phyloP scores from a whole-genome alignment of 2,797 vertebrate species.

The Trachops cirrhosus region DNA sequence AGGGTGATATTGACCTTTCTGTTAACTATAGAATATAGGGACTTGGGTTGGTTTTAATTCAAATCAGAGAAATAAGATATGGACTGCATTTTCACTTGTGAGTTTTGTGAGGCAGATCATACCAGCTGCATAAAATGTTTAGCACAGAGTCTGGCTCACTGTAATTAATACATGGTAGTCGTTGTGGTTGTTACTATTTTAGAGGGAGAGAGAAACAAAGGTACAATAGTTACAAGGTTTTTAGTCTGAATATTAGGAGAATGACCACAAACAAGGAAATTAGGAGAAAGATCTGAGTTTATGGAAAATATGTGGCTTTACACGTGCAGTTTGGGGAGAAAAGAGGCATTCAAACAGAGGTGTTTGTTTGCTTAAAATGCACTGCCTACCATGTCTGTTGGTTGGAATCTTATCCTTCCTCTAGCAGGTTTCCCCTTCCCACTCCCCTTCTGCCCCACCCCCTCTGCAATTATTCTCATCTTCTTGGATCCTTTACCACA shows the following conservation, averaged over 20 bases:
- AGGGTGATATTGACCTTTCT: not conserved
- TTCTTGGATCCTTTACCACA: not conserved
- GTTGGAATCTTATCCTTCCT: not conserved
- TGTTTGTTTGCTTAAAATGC: not conserved
- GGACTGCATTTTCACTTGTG: not conserved
- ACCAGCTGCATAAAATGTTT: not conserved
- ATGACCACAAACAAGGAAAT: not conserved
- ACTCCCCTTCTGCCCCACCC: not conserved
- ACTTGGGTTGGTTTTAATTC: slow-evolving; percentile 16
- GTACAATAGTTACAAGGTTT: not conserved
- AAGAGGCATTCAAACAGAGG: not conserved
- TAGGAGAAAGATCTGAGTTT: not conserved
- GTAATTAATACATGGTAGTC: not conserved
- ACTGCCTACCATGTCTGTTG: not conserved
- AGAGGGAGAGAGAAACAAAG: not conserved
- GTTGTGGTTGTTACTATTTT: not conserved
- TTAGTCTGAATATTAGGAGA: not conserved
- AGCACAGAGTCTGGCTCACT: not conserved
- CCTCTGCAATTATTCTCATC: not conserved
- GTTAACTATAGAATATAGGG: not conserved
- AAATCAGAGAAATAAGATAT: slow-evolving; percentile 35
- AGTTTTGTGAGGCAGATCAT: not conserved
- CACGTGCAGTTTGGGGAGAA: not conserved
- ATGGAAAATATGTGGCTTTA: not conserved
- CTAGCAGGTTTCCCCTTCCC: not conserved